A percentile compares a stretch with the other conserved stretches of the same genome.
phyloP scores from a whole-genome alignment of 2,888 invertebrate genomes.

The Protonemura montana region DNA sequence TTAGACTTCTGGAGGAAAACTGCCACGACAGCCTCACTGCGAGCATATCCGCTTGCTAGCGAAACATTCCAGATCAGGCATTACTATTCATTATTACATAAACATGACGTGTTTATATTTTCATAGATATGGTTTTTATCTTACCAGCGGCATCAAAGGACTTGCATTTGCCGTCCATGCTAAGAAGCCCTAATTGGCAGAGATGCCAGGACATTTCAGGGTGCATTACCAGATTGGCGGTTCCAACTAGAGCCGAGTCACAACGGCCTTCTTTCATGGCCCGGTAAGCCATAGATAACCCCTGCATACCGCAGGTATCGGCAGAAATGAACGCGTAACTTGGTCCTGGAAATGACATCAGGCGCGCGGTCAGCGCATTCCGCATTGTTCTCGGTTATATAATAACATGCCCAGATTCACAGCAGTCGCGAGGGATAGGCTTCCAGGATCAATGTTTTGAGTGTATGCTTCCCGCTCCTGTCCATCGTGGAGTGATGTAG shows the following conservation, averaged over 20 bases:
- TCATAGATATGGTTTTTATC: neutral
- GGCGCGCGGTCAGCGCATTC: neutral
- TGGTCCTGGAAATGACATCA: slow-evolving; percentile 57
- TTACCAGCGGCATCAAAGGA: slow-evolving; percentile 71
- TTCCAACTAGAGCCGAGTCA: slow-evolving; percentile 67
- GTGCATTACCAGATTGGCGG: slow-evolving; percentile 65
- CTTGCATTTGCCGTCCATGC: slow-evolving; percentile 68
- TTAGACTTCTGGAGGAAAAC: slow-evolving; percentile 61
- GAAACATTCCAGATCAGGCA: slow-evolving; percentile 15
- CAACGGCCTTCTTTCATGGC: slow-evolving; percentile 59
- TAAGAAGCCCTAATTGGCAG: slow-evolving; percentile 68
- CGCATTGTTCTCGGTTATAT: too few relatives aligned
- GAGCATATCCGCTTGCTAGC: slow-evolving; percentile 59
- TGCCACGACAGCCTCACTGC: slow-evolving; percentile 60
- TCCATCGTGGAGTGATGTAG: too few relatives aligned
- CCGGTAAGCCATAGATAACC: slow-evolving; percentile 62
- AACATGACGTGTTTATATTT: neutral
- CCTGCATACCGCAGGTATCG: slow-evolving; percentile 71
- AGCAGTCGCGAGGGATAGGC: too few relatives aligned
- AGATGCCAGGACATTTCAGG: slow-evolving; percentile 70
- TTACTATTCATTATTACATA: neutral
- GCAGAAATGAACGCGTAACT: slow-evolving; percentile 71
- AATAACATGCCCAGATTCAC: too few relatives aligned
- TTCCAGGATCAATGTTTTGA: too few relatives aligned
- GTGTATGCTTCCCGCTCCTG: too few relatives aligned